These are phyloP conservation scores for Anoura caudifer DNA, from an alignment of 2,113 vertebrate genomes.

Conservation along the genomic window DNA sequence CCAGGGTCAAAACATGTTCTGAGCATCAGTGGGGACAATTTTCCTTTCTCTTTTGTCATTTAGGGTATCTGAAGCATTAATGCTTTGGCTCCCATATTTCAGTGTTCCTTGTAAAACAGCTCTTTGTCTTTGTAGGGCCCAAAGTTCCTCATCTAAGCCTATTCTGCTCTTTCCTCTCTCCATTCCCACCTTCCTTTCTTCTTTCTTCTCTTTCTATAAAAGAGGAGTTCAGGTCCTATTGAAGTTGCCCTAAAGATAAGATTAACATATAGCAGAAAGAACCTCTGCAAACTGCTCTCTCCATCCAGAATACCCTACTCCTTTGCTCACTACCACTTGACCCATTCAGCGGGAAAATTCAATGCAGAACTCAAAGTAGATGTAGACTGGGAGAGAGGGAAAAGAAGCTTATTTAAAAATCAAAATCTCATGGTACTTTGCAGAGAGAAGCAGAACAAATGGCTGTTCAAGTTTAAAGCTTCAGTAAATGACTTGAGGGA, in stretches of 20 bases:
- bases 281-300: neutral
- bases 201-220: neutral
- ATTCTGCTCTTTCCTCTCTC: neutral
- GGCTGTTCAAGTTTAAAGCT: neutral
- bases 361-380: neutral
- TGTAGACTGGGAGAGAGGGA: neutral
- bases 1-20: neutral
- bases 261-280: neutral
- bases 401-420: neutral
- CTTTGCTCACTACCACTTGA: neutral
- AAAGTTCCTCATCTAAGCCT: neutral
- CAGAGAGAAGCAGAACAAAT: neutral
- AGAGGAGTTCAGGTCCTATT: neutral
- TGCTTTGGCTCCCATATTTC: neutral
- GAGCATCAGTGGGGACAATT: neutral
- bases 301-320: neutral
- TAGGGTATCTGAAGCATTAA: neutral
- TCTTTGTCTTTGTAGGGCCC: neutral
- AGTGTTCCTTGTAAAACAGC: neutral
- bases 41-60: too few relatives aligned
- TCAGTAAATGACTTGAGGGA: neutral
- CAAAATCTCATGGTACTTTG: neutral
- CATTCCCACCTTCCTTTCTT: fast-evolving
- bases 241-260: neutral
- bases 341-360: neutral